Evolutionary conservation across 2,888 invertebrate genomes (phyloP), one percentile per base, ranked within the genome.

Genomic region (Brachycybe producta): DNA sequence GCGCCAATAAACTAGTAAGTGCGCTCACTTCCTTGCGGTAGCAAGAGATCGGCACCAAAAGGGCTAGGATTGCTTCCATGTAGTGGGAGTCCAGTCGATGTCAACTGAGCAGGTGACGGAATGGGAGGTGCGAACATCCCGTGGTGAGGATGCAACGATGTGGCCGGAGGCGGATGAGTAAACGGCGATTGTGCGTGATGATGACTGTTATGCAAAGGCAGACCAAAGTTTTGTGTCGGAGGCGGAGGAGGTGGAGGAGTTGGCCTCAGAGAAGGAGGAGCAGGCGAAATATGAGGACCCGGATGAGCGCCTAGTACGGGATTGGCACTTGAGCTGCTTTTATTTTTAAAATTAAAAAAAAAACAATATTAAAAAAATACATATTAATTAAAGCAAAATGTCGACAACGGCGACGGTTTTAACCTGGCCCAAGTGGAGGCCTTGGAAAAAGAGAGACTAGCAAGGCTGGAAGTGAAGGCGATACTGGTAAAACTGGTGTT

Each of bases 171-270:
- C 13, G 32, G 45, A 50, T 43, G 36, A 39, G 52, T 7, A 41
- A 51, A 53, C 19, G 51, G 52, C 28, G 52, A 40, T 32, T 49
- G 43, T 36, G 52, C 52, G 35, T 51, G 50, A 35, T 49, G 41
- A 44, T 51, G 48, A 40, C 51, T 52, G 48, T 49, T 52, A 40
- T 54, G 54, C 56, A 23, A 57, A 34, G 42, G 56, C 51, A 45
- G 58, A 52, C 40, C 59, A 56, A 57, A 56, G 57, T 11, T 74
- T 60, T 75, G 71, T 54, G 73, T 70, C 52, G 72, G 72, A 52
- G 67, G 52, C 63, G 73, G 70, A 63, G 56, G 57, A 54, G 28
- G 59, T 52, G 56, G 61, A 51, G 55, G 51, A 44, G 56, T 50
- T 21, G 61, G 65, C 60, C 44, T 54, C 48, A 54, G 55, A 50